Evolutionary conservation across 2,888 invertebrate genomes (phyloP).

Genomic region (Nudaria mundana): DNA sequence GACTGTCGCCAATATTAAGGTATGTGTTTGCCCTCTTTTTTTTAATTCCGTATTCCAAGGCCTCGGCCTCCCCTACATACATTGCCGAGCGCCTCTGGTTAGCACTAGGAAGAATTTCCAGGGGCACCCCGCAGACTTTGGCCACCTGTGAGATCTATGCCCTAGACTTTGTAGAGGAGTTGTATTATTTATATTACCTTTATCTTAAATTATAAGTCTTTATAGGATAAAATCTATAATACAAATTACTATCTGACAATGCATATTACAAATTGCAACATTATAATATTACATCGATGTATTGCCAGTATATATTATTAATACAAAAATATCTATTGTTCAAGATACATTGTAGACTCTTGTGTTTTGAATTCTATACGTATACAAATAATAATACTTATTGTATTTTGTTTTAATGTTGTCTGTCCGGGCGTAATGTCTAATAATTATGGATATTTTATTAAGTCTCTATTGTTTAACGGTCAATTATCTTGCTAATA

Average conservation of each 20-base stretch:
- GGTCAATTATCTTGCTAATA: slow-evolving; percentile 5
- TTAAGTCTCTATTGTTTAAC: slow-evolving; percentile 11
- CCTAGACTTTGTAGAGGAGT: too few species aligned
- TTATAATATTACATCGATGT: slow-evolving; percentile 21
- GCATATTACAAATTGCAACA: slow-evolving; percentile 17
- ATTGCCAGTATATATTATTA: slow-evolving; percentile 22
- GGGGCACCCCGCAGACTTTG: too few species aligned
- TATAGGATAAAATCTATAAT: neutral
- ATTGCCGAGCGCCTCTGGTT: too few species aligned
- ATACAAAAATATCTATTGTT: slow-evolving; percentile 57
- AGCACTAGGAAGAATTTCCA: too few species aligned
- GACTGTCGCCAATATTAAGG: too few species aligned
- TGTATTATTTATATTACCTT: too few species aligned
- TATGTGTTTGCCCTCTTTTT: too few species aligned
- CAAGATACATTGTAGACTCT: slow-evolving; percentile 37
- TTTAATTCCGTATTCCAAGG: too few species aligned
- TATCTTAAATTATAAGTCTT: too few species aligned
- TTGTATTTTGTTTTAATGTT: slow-evolving; percentile 34
- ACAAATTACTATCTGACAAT: neutral
- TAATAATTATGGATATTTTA: slow-evolving; percentile 34
- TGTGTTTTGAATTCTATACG: slow-evolving; percentile 38
- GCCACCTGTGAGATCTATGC: too few species aligned
- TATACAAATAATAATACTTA: slow-evolving; percentile 42
- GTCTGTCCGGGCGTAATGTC: slow-evolving; percentile 28
- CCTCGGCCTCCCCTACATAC: too few species aligned